Evolutionary conservation across 2,797 vertebrate genomes (phyloP).

Genomic region (Sebastes steindachneri): DNA sequence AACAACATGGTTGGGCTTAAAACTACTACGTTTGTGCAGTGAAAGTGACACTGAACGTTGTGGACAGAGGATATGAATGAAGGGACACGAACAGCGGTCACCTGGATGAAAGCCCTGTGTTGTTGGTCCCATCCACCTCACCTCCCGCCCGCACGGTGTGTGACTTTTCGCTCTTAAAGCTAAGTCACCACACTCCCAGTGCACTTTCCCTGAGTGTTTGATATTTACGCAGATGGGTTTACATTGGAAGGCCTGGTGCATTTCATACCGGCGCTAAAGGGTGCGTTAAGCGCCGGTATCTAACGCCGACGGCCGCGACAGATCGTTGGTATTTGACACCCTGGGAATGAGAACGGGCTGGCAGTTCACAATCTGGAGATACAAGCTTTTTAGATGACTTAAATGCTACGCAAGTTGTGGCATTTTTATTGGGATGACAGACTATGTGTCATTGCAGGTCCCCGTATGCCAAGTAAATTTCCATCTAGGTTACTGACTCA

Average conservation of each 20-base stretch:
- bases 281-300: no score
- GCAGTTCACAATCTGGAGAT: background rate
- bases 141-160: background rate
- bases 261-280: background rate
- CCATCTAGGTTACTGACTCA: conserved; percentile 60
- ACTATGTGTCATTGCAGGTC: conserved; percentile 45
- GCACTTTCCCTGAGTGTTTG: background rate
- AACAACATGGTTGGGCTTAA: background rate
- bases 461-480: conserved; percentile 19
- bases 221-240: background rate
- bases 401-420: background rate
- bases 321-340: accelerated
- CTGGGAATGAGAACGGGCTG: background rate
- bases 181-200: background rate
- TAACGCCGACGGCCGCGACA: background rate
- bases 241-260: background rate
- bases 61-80: background rate
- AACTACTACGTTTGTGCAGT: background rate
- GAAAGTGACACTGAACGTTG: background rate
- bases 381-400: background rate
- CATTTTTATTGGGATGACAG: conserved; percentile 7
- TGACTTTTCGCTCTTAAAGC: background rate
- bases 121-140: background rate
- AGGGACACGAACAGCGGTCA: background rate
- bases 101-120: background rate